phyloP scores from a whole-genome alignment of 1,140 invertebrate species.

The Phenacoccus solenopsis region DNA sequence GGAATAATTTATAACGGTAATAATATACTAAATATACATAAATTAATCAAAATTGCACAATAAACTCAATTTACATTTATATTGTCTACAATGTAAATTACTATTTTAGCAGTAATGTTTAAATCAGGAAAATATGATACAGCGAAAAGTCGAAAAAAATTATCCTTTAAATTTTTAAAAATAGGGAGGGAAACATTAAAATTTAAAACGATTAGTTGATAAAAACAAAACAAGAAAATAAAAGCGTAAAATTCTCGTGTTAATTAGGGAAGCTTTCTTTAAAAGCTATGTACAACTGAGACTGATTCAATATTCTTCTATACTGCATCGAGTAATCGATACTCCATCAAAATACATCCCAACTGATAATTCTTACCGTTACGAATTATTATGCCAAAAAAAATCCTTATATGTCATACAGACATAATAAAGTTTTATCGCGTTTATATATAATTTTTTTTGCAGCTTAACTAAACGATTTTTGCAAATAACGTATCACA shows the following conservation, averaged over 20 bases:
- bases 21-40: background rate
- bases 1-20: constrained; percentile 3
- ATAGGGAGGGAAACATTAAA: too few species aligned
- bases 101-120: background rate
- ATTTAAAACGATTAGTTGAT: background rate
- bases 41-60: background rate
- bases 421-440: too few species aligned
- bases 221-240: background rate
- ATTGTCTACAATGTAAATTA: background rate
- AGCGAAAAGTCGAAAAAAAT: background rate
- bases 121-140: background rate
- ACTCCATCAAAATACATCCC: too few species aligned
- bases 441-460: background rate
- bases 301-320: too few species aligned
- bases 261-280: background rate
- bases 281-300: background rate
- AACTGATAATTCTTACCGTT: background rate
- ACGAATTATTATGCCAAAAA: background rate
- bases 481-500: background rate
- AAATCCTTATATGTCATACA: too few species aligned
- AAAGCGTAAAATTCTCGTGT: background rate
- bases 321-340: too few species aligned
- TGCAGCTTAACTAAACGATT: background rate
- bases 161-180: background rate
- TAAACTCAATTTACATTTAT: background rate